phyloP scores from a whole-genome alignment of 2,888 invertebrate species.

The Lymantria monacha region DNA sequence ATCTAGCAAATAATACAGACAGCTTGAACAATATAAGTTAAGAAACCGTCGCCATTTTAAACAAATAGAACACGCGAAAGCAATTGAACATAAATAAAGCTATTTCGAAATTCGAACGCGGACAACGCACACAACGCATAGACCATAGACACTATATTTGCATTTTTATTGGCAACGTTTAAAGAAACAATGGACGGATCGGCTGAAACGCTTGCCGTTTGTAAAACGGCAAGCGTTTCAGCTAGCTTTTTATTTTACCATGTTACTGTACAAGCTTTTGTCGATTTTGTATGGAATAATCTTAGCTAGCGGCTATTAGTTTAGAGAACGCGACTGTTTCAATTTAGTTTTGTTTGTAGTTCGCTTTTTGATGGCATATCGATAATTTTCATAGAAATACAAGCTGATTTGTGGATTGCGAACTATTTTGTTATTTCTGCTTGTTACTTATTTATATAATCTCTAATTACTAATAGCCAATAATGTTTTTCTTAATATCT shows the following conservation, averaged over 20 bases:
- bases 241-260: slow-evolving; percentile 14
- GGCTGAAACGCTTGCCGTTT: slow-evolving; percentile 43
- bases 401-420: slow-evolving; percentile 1
- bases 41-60: slow-evolving; percentile 19
- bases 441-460: too few species aligned
- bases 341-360: too few species aligned
- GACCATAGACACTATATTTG: slow-evolving; percentile 63
- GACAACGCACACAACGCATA: slow-evolving; percentile 37
- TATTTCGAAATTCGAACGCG: slow-evolving; percentile 58
- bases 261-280: slow-evolving; percentile 17
- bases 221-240: slow-evolving; percentile 40
- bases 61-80: slow-evolving; percentile 34
- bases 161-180: slow-evolving; percentile 77
- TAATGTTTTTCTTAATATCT: too few species aligned
- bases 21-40: neutral
- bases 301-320: slow-evolving; percentile 6
- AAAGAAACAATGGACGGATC: slow-evolving; percentile 65
- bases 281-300: slow-evolving; percentile 23
- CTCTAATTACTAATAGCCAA: too few species aligned
- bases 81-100: slow-evolving; percentile 63
- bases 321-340: slow-evolving; percentile 1
- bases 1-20: too few species aligned
- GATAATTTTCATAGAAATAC: too few species aligned
- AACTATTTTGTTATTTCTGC: neutral
- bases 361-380: too few species aligned